phyloP scores from a whole-genome alignment of 1,140 invertebrate species.

The Amyelois transitella region DNA sequence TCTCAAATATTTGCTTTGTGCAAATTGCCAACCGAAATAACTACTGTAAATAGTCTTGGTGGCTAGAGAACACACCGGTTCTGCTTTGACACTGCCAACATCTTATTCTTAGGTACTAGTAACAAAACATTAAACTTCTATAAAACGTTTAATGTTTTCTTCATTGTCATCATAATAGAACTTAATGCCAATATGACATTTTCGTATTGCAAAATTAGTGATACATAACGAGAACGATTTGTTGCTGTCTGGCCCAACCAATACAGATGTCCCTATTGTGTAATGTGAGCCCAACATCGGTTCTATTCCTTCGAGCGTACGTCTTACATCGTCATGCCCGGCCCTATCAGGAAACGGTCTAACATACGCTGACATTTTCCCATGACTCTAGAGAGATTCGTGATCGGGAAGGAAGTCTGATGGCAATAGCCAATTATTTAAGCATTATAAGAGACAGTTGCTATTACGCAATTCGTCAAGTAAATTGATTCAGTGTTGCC shows the following conservation, averaged over 20 bases:
- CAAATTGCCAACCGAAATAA: conserved; percentile 37
- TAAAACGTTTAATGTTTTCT: too few relatives aligned
- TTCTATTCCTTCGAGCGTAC: conserved; percentile 17
- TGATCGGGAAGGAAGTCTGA: conserved; percentile 37
- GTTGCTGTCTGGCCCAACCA: background rate
- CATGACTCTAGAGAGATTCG: conserved; percentile 33
- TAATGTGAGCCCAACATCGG: conserved; percentile 19
- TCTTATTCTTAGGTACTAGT: too few relatives aligned
- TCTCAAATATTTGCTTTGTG: conserved; percentile 45
- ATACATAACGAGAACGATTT: background rate
- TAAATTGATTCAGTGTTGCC: conserved; percentile 19
- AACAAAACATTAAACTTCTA: too few relatives aligned
- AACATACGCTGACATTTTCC: conserved; percentile 35
- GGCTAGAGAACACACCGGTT: too few relatives aligned
- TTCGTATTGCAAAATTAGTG: background rate
- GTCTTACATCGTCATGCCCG: conserved; percentile 19
- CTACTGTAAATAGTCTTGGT: conserved; percentile 27
- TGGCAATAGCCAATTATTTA: conserved; percentile 32
- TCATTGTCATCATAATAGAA: background rate
- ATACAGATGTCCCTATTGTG: conserved; percentile 17
- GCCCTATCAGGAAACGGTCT: conserved; percentile 11
- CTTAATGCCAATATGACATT: background rate
- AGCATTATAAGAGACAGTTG: conserved; percentile 7
- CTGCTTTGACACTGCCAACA: too few relatives aligned
- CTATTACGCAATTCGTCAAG: conserved; percentile 28